These are phyloP conservation scores for Falco naumanni DNA, from an alignment of 2,797 vertebrate genomes.

Conservation along the genomic window DNA sequence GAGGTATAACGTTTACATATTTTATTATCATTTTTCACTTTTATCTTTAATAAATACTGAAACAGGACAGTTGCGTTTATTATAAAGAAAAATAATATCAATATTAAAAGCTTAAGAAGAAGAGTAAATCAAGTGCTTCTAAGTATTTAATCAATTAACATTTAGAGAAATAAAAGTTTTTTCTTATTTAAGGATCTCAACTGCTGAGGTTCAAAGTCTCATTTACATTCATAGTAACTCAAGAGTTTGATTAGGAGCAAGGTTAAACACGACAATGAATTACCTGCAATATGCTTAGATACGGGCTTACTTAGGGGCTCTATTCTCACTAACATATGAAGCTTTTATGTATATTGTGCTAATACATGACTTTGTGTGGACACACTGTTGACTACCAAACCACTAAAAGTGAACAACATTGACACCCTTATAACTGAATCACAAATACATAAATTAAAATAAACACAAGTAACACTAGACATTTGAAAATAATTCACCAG, in stretches of 20 bases:
- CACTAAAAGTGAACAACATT: not conserved
- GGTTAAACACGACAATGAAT: not conserved
- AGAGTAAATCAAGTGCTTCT: not conserved
- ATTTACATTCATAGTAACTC: not conserved
- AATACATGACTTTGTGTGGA: not conserved
- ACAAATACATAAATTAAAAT: constrained; percentile 64
- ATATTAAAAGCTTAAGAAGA: not conserved
- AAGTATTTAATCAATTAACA: not conserved
- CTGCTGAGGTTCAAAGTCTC: not conserved
- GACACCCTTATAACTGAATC: constrained; percentile 60
- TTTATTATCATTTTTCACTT: not conserved
- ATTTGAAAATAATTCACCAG: constrained; percentile 74
- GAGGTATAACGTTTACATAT: not conserved
- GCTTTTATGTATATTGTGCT: not conserved
- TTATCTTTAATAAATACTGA: not conserved
- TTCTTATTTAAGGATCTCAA: not conserved
- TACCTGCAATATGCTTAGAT: not conserved
- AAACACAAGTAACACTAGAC: constrained; percentile 71
- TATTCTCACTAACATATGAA: not conserved
- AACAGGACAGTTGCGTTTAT: not conserved
- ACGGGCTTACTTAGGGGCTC: not conserved
- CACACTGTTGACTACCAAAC: constrained; percentile 23
- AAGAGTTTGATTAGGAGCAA: not conserved
- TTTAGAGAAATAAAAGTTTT: not conserved
- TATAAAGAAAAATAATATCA: not conserved